Evolutionary conservation across 1,140 invertebrate genomes (phyloP).

Genomic region (Oedothorax gibbosus): DNA sequence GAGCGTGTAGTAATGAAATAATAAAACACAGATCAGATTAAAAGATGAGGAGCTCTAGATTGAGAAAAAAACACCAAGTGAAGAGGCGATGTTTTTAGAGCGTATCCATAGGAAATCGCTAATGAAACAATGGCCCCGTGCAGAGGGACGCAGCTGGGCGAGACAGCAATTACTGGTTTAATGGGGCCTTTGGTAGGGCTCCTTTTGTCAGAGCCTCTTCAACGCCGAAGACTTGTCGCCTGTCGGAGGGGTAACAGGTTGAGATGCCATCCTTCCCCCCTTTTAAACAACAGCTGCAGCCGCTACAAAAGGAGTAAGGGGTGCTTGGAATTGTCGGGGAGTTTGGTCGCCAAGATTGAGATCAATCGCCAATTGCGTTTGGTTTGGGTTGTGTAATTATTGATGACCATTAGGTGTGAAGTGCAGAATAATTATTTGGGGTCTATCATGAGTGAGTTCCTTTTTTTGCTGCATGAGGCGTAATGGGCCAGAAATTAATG

Average conservation of each 20-base stretch:
- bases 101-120: conserved; percentile 49
- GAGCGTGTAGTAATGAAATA: conserved; percentile 47
- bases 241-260: conserved; percentile 57
- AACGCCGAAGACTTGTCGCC: conserved; percentile 53
- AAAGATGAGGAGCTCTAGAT: conserved; percentile 35
- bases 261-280: conserved; percentile 26
- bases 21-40: conserved; percentile 58
- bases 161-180: conserved; percentile 59
- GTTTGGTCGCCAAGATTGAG: no score
- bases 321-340: background rate
- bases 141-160: conserved; percentile 47
- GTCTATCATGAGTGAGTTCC: no score
- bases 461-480: no score
- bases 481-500: no score
- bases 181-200: conserved; percentile 51
- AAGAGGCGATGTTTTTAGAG: background rate
- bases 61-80: background rate
- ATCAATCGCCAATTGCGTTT: no score
- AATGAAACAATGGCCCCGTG: conserved; percentile 45
- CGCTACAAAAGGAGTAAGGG: conserved; percentile 40
- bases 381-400: no score
- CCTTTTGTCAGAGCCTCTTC: conserved; percentile 41
- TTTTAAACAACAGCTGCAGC: conserved; percentile 59
- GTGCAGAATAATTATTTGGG: no score
- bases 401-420: no score